These are phyloP conservation scores for Poeciliopsis paucimaculata DNA, from an alignment of 2,797 vertebrate species.

Conservation along the genomic window DNA sequence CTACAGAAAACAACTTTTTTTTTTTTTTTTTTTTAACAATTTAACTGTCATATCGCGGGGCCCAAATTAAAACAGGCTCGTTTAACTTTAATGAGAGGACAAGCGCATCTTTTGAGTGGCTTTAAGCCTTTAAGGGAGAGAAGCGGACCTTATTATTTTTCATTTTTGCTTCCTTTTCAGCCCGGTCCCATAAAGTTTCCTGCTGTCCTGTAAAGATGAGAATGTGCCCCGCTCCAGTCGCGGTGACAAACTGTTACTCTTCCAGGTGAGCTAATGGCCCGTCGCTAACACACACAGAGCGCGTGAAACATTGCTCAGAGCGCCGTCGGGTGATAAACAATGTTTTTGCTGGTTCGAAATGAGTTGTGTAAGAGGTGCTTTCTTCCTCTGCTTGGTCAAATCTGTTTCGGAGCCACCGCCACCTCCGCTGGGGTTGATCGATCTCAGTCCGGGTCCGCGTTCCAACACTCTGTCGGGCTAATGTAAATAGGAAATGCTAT, in stretches of 20 bases:
- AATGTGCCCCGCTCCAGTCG: constrained; percentile 37
- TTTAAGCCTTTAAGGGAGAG: constrained; percentile 37
- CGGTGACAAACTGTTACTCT: constrained; percentile 63
- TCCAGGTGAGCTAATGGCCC: constrained; percentile 65
- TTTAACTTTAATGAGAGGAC: constrained; percentile 57
- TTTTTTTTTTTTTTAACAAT: constrained; percentile 4
- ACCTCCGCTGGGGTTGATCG: constrained; percentile 40
- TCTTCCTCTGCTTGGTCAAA: constrained; percentile 34
- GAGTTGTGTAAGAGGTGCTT: constrained; percentile 41
- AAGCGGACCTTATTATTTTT: constrained; percentile 38
- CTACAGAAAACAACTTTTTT: constrained; percentile 5
- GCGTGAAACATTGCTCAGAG: constrained; percentile 61
- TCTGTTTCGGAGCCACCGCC: constrained; percentile 33
- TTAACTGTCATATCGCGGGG: constrained; percentile 12
- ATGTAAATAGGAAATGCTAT: constrained; percentile 46
- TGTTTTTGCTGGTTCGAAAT: constrained; percentile 40
- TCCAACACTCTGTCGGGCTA: constrained; percentile 33
- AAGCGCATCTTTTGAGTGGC: constrained; percentile 36
- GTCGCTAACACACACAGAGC: constrained; percentile 66
- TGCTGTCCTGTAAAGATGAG: constrained; percentile 66
- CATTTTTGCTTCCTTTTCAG: constrained; percentile 22
- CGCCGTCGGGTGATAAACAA: constrained; percentile 55
- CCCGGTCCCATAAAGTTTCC: constrained; percentile 53
- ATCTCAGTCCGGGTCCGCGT: constrained; percentile 21
- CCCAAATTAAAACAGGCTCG: constrained; percentile 14